phyloP scores from a whole-genome alignment of 1,140 invertebrate genomes.

The Yoshiicerus persimilis region DNA sequence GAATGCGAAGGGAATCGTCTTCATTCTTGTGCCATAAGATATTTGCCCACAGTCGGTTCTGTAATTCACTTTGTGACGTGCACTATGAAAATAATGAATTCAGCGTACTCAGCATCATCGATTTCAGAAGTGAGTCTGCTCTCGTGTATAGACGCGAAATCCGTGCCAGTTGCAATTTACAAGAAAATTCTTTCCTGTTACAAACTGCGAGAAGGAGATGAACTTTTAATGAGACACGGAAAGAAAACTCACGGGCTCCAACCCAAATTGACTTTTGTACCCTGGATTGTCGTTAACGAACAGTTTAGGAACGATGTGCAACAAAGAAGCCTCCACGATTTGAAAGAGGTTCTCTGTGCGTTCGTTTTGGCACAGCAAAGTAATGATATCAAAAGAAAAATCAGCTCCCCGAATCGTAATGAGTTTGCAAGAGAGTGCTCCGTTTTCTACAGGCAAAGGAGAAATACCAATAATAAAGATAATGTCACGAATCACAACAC shows the following conservation, averaged over 20 bases:
- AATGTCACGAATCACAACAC: neutral
- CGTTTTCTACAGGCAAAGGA: neutral
- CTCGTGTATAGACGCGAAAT: neutral
- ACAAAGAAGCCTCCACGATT: neutral
- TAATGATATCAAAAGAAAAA: neutral
- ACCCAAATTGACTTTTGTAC: slow-evolving; percentile 56
- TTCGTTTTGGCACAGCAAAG: neutral
- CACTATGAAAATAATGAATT: slow-evolving; percentile 28
- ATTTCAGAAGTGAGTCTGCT: neutral
- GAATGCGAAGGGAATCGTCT: slow-evolving; percentile 57
- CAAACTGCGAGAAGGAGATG: slow-evolving; percentile 51
- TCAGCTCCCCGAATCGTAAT: neutral
- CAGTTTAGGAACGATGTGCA: slow-evolving; percentile 42
- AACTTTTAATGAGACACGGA: slow-evolving; percentile 55
- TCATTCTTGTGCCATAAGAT: slow-evolving; percentile 52
- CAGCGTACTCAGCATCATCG: neutral
- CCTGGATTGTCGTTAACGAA: slow-evolving; percentile 58
- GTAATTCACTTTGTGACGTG: slow-evolving; percentile 50
- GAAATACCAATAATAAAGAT: neutral
- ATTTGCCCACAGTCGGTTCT: slow-evolving; percentile 5
- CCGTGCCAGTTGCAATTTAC: neutral
- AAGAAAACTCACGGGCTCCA: slow-evolving; percentile 53
- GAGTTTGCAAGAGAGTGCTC: neutral
- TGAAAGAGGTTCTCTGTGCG: neutral
- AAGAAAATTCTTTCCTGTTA: neutral